Evolutionary conservation across 2,888 invertebrate genomes (phyloP).

Genomic region (Morpho achilles): DNA sequence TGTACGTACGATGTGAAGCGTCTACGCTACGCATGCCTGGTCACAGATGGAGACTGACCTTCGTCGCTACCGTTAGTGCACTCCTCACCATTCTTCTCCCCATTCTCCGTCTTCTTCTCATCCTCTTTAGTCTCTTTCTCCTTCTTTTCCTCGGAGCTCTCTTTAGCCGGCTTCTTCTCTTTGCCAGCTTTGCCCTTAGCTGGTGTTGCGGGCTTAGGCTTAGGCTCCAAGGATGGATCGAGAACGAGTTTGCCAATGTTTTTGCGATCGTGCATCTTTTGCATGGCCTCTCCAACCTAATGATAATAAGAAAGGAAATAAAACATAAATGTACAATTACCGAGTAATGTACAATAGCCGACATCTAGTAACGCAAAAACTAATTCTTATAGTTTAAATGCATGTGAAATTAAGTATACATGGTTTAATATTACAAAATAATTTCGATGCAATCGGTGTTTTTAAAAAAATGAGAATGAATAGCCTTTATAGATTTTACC

Average conservation of each 20-base stretch:
- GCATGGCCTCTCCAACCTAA: constrained; percentile 93
- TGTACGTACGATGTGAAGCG: constrained; percentile 42
- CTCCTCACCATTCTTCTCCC: constrained; percentile 74
- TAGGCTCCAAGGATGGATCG: constrained; percentile 88
- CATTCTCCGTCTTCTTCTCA: constrained; percentile 69
- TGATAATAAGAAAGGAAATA: neutral
- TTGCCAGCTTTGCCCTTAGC: constrained; percentile 86
- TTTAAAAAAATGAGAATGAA: too few relatives aligned
- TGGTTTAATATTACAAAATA: too few relatives aligned
- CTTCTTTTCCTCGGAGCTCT: constrained; percentile 84
- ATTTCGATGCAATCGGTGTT: too few relatives aligned
- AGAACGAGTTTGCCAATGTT: constrained; percentile 93
- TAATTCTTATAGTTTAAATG: too few relatives aligned
- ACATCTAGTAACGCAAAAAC: too few relatives aligned
- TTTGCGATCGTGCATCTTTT: constrained; percentile 94
- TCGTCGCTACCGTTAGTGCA: constrained; percentile 77
- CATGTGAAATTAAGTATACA: too few relatives aligned
- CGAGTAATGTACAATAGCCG: too few relatives aligned
- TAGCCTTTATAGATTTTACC: too few relatives aligned
- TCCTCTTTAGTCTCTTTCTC: constrained; percentile 79
- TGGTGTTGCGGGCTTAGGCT: constrained; percentile 88
- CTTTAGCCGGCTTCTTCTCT: constrained; percentile 82
- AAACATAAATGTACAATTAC: neutral
- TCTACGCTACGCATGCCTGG: constrained; percentile 60
- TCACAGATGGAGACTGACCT: constrained; percentile 71